These are phyloP conservation scores for Zeuzera pyrina DNA, from an alignment of 2,888 invertebrate species.

Conservation along the genomic window DNA sequence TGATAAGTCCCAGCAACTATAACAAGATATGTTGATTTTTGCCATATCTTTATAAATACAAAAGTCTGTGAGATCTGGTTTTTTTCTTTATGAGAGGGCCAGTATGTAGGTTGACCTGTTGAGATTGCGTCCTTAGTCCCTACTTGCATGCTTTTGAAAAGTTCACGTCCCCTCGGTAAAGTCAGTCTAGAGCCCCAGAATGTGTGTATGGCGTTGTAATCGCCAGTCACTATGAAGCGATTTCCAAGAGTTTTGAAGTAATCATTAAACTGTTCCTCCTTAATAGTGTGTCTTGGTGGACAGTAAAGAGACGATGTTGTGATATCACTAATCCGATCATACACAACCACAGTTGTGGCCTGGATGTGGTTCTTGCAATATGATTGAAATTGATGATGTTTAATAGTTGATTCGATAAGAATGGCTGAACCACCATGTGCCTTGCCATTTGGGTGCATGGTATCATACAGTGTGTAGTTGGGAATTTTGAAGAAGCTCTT, in stretches of 20 bases:
- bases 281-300: conserved; percentile 6
- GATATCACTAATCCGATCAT: conserved; percentile 5
- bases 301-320: conserved; percentile 10
- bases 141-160: conserved; percentile 4
- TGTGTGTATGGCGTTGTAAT: conserved; percentile 15
- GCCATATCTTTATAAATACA: conserved; percentile 11
- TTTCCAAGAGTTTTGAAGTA: conserved; percentile 6
- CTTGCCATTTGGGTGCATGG: conserved; percentile 16
- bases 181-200: conserved; percentile 15
- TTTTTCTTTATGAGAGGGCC: conserved; percentile 6
- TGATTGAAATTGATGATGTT: conserved; percentile 6
- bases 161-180: conserved; percentile 10
- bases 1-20: conserved; percentile 12
- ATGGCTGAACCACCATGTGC: conserved; percentile 17
- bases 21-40: conserved; percentile 9
- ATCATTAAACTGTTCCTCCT: conserved; percentile 6
- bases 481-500: conserved; percentile 12
- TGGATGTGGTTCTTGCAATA: conserved; percentile 12
- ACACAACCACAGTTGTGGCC: conserved; percentile 11
- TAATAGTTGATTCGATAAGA: conserved; percentile 11
- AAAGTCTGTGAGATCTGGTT: conserved; percentile 8
- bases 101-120: conserved; percentile 5
- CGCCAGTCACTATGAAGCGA: conserved; percentile 11
- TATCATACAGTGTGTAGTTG: conserved; percentile 24
- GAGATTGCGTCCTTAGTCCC: neutral